Base-by-base conservation (phyloP, 92 coral and sea anemone genomes). In the Paramuricea clavata region DNA sequence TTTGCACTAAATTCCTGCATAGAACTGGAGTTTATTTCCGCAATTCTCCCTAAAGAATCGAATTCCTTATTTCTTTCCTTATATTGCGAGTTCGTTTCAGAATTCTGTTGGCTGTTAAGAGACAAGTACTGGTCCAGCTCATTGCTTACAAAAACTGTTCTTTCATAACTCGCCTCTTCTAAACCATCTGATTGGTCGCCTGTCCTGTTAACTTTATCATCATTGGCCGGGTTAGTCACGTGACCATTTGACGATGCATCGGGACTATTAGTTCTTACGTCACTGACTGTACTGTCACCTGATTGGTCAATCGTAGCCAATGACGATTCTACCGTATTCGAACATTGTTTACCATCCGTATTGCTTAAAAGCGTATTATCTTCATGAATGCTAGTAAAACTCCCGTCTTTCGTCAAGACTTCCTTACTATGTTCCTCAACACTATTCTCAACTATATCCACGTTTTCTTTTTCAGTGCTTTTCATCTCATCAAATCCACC, bases 351-450 rank as follows among this genome's bases (percentile, higher is more conserved):
- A 69, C 31, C 78, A 35, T 35, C 50, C 22, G 30, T n/a, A 36
- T n/a, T 72, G 22, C 15, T 44, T 72, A 72, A 65, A 65, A 28
- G 39, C n/a, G 27, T 60, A 26, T 60, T 31, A 21, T 60, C 71
- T 62, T 62, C 88, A 64, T 62, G 59, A 19, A 85, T 74, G 26
- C 73, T 77, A 0, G 34, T 57, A 31, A 75, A 70, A 33, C 52
- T 84, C 7, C 81, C 85, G 56, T 88, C 90, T 76, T 90, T 93
- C 13, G 87, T 93, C 15, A 89, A 81, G 8, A 91, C 91, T 71
- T 78, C 91, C 72, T 88, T 90, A 47, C 76, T 85, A 12, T 76
- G 64, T n/a, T 89, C 93, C 30, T 81, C 43, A 6, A 84, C 85
- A 36, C 85, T 94, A 75, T 83, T 34, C 13, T 89, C 82, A 28